These are phyloP conservation scores for Dasysyrphus tricinctus DNA, from an alignment of 2,888 invertebrate genomes.

Conservation along the genomic window DNA sequence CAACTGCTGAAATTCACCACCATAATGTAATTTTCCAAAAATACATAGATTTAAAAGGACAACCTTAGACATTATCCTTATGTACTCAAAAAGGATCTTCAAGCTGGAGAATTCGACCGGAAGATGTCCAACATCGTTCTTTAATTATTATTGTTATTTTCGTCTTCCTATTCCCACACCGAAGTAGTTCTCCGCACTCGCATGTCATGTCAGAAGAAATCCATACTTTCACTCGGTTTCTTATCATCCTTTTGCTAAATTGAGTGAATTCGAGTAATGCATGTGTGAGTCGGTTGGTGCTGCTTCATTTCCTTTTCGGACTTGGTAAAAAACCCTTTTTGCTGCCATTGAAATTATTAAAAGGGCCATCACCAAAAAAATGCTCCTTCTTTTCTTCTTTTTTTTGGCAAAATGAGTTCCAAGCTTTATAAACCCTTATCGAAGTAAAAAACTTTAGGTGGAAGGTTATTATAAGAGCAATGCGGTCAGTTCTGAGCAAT, in stretches of 20 bases:
- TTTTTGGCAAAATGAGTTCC: background rate
- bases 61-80: constrained; percentile 35
- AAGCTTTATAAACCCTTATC: constrained; percentile 36
- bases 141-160: constrained; percentile 72
- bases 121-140: constrained; percentile 63
- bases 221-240: constrained; percentile 9
- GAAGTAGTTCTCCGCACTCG: background rate
- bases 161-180: constrained; percentile 16
- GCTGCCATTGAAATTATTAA: constrained; percentile 57
- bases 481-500: constrained; percentile 58
- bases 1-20: constrained; percentile 15
- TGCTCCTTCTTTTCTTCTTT: constrained; percentile 17
- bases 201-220: constrained; percentile 6
- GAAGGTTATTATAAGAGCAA: constrained; percentile 44
- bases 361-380: constrained; percentile 61
- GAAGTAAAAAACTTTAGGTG: background rate
- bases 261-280: constrained; percentile 60
- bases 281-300: constrained; percentile 46
- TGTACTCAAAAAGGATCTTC: constrained; percentile 42
- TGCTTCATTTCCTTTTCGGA: constrained; percentile 41
- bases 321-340: constrained; percentile 63
- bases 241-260: constrained; percentile 43
- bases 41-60: constrained; percentile 36
- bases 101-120: constrained; percentile 46
- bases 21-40: constrained; percentile 32